Base-by-base conservation (phyloP, 2,888 invertebrate species). In the Chydorus sphaericus region DNA sequence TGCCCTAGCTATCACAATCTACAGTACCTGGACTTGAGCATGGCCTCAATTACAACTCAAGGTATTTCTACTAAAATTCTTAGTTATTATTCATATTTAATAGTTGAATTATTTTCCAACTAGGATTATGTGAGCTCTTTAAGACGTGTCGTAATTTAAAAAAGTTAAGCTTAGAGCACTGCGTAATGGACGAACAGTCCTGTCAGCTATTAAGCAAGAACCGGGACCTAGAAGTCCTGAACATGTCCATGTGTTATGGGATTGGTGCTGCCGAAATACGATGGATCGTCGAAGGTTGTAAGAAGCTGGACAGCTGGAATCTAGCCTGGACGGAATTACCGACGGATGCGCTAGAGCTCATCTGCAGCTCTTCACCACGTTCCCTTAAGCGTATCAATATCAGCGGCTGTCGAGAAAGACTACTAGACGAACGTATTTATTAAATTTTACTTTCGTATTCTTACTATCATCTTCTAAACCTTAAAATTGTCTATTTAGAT, bases 21-120 rank as follows among this genome's bases (percentile, higher is more conserved):
- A n/a, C 83, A 87, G 64, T 90, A 82, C 69, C 71, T 93, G 59
- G 93, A 93, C 70, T 73, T 93, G 11, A 88, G 89, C 66, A 85
- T 91, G 82, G 77, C 82, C 0, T 73, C 79, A 1, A 75, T 87
- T 30, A 76, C 80, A 16, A 63, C 72, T 0, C 62, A 66, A 57
- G 65, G 66, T 65, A 62, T 48, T 28, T 58, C 6, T n/a, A n/a
- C n/a, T n/a, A n/a, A 14, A 55, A 57, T 38, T 55, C 26, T 30
- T 48, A 36, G 36, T 39, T 26, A 2, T 14, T 37, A 50, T 49
- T 28, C 14, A 52, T 38, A 18, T 36, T 39, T 48, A 55, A 49
- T 49, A 56, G 51, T 44, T 58, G n/a, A 28, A 48, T 11, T 7
- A 56, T 59, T 48, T 0, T 79, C 79, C 0, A 68, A 86, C n/a